Conservation (phyloP, 2,888 invertebrate species). For the Tipula lateralis region DNA sequence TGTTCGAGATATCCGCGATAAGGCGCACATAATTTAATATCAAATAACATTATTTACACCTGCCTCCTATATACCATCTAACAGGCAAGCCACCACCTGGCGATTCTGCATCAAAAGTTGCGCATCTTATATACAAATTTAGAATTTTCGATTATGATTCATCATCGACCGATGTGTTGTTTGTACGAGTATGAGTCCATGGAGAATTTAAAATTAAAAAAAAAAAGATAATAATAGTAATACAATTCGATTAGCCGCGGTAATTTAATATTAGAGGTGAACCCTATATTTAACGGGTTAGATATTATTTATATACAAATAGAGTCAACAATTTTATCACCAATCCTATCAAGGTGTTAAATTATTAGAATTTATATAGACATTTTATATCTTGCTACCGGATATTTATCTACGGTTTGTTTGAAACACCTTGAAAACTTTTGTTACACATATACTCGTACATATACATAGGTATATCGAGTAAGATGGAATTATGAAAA, state of each 20-base stretch:
- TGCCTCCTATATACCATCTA: not conserved
- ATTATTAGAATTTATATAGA: not conserved
- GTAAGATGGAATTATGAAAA: not conserved
- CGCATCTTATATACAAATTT: not conserved
- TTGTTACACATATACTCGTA: not conserved
- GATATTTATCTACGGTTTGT: not conserved
- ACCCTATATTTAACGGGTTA: not conserved
- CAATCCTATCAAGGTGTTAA: not conserved
- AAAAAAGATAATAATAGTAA: too few relatives aligned
- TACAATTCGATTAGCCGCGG: not conserved
- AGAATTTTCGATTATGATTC: not conserved
- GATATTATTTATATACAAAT: not conserved
- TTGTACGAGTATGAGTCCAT: too few relatives aligned
- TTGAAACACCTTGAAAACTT: not conserved
- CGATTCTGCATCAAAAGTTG: not conserved
- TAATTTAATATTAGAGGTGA: conserved; percentile 2
- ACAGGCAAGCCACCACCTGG: too few relatives aligned
- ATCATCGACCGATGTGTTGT: not conserved
- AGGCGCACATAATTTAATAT: not conserved
- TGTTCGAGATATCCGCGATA: not conserved
- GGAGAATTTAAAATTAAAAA: not conserved
- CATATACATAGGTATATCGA: too few relatives aligned
- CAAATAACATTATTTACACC: not conserved
- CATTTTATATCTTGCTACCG: not conserved
- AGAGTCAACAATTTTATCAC: not conserved